Conservation (phyloP, 2,797 vertebrate species). For the Muraenolepis orangiensis region DNA sequence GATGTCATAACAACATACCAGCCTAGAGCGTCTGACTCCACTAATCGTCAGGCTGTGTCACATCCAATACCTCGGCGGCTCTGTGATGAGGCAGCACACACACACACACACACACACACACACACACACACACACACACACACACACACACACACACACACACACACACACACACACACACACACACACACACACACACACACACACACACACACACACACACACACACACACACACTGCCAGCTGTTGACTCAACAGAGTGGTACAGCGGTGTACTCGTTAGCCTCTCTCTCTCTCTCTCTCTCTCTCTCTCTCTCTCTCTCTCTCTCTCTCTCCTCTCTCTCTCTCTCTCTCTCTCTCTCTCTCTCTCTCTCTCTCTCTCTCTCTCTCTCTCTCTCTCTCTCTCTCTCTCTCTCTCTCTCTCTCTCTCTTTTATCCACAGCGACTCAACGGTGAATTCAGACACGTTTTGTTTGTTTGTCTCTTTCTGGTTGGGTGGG, state of each 20-base stretch:
- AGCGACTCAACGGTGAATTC: too few relatives aligned
- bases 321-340: too few relatives aligned
- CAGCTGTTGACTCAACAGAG: constrained; percentile 73
- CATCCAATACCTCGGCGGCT: constrained; percentile 61
- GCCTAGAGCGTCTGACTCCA: constrained; percentile 55
- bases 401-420: constrained; percentile 61
- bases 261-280: constrained; percentile 67
- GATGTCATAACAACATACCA: constrained; percentile 65
- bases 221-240: constrained; percentile 42
- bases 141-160: constrained; percentile 32
- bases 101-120: constrained; percentile 26
- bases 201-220: neutral
- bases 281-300: constrained; percentile 64
- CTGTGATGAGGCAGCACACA: constrained; percentile 64
- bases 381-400: constrained; percentile 62
- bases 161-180: constrained; percentile 51
- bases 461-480: too few relatives aligned
- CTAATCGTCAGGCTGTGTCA: constrained; percentile 64
- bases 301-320: too few relatives aligned
- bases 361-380: constrained; percentile 62
- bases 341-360: constrained; percentile 61
- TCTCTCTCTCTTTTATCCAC: constrained; percentile 41
- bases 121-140: neutral
- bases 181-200: constrained; percentile 17
- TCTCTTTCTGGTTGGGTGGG: too few relatives aligned